A percentile compares a stretch with the other conserved stretches of the same genome.
phyloP scores from a whole-genome alignment of 2,113 vertebrate species.

The Neolamprologus tretocephalus region DNA sequence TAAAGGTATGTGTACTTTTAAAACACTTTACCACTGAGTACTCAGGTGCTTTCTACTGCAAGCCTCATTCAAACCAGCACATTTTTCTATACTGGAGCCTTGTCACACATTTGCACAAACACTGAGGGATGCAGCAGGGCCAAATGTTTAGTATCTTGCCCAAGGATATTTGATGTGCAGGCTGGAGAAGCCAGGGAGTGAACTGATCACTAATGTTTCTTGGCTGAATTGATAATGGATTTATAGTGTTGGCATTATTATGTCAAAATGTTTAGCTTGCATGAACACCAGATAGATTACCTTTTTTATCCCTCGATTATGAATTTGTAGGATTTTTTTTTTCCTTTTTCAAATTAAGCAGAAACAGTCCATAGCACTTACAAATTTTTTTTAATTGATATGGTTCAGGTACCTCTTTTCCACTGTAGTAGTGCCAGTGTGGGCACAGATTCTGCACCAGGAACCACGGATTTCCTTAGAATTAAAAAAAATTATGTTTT shows the following conservation, averaged over 20 bases:
- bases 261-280: background rate
- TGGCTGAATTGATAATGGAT: background rate
- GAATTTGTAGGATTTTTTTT: background rate
- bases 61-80: background rate
- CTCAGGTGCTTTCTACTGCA: background rate
- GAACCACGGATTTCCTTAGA: accelerated
- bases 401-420: background rate
- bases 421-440: background rate
- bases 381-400: accelerated
- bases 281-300: background rate
- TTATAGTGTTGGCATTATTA: background rate
- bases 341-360: background rate
- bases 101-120: background rate
- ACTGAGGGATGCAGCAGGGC: background rate
- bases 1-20: background rate
- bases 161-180: background rate
- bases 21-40: background rate
- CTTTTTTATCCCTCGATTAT: background rate
- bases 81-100: background rate
- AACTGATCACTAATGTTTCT: background rate
- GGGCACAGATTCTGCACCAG: background rate
- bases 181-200: background rate
- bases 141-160: background rate
- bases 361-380: background rate
- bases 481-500: accelerated